Base-by-base conservation (phyloP, 2,888 invertebrate genomes). In the Acleris emargana region DNA sequence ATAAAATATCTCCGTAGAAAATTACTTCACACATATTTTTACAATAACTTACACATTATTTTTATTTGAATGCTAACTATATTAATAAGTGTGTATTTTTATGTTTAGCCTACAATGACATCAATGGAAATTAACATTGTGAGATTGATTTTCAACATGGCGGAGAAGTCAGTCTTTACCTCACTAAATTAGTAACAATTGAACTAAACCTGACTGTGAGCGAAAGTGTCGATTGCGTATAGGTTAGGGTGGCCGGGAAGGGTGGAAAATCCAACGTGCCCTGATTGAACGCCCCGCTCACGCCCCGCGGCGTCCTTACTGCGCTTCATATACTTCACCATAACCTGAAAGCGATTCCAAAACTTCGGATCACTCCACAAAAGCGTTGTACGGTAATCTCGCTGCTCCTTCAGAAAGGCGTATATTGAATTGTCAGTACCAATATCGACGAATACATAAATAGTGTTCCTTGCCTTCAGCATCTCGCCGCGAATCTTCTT, bases 131-230 rank as follows among this genome's bases (percentile, higher is more conserved):
- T 69, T 71, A 60, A 68, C 5, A 69, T 72, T 67, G 72, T 76
- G 77, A 78, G 70, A 72, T 75, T 75, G 64, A 73, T 78, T 76
- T 76, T 75, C 74, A 71, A 58, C 58, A 51, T 81, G 78, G 82
- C 80, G 80, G 85, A 87, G 82, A 84, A 87, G 80, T 92, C 91
- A 92, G 91, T 91, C 91, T 92, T 91, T 89, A 85, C 86, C 91
- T 91, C 90, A 86, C 87, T 85, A 84, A 84, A 82, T 79, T 81
- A 83, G 72, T 77, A 72, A 71, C 75, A 74, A 76, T 72, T 74
- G 63, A 80, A 80, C 78, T 90, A 88, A 85, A 90, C 88, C 77
- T 87, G 88, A 79, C 87, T 87, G 76, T 86, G 81, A 67, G 81
- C 78, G 67, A 81, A 77, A 64, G 81, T 75, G 68, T 83, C 81